A percentile compares a stretch with the other conserved stretches of the same genome.
Conservation (phyloP, 2,888 invertebrate species). For the Abrostola triplasia region DNA sequence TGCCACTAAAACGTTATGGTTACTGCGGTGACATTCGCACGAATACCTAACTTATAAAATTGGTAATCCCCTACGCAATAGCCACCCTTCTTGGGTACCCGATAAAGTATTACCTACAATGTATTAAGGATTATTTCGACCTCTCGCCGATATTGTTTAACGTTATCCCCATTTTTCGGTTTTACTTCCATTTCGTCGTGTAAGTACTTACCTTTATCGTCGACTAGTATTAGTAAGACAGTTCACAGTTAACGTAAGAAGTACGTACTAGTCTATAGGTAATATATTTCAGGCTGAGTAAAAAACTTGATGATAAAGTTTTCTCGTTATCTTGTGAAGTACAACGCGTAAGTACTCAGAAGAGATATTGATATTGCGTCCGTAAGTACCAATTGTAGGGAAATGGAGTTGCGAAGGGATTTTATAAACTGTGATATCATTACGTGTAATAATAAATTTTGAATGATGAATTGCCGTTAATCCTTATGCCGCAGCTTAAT, state of each 20-base stretch:
- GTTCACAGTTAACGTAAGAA: conserved; percentile 11
- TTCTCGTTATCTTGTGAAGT: conserved; percentile 55
- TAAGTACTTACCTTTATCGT: conserved; percentile 30
- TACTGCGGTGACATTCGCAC: conserved; percentile 84
- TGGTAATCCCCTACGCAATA: conserved; percentile 75
- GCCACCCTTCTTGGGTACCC: conserved; percentile 67
- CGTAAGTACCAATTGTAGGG: conserved; percentile 54
- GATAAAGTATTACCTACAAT: conserved; percentile 74
- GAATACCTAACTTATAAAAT: conserved; percentile 86
- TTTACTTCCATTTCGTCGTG: conserved; percentile 52
- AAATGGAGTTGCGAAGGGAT: conserved; percentile 45
- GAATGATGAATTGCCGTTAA: conserved; percentile 3
- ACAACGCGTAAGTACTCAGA: conserved; percentile 52
- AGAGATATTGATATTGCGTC: conserved; percentile 57
- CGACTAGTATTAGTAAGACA: conserved; percentile 24
- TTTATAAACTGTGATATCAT: conserved; percentile 34
- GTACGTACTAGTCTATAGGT: conserved; percentile 21
- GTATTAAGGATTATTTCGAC: conserved; percentile 73
- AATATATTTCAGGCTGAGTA: conserved; percentile 29
- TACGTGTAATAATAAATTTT: conserved; percentile 32
- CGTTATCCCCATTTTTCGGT: conserved; percentile 60
- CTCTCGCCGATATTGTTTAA: conserved; percentile 68
- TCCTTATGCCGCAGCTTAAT: no score
- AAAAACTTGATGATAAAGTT: conserved; percentile 55
- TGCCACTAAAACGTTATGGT: conserved; percentile 86